Conservation (phyloP, 2,797 vertebrate species). For the Phataginus tetradactyla region DNA sequence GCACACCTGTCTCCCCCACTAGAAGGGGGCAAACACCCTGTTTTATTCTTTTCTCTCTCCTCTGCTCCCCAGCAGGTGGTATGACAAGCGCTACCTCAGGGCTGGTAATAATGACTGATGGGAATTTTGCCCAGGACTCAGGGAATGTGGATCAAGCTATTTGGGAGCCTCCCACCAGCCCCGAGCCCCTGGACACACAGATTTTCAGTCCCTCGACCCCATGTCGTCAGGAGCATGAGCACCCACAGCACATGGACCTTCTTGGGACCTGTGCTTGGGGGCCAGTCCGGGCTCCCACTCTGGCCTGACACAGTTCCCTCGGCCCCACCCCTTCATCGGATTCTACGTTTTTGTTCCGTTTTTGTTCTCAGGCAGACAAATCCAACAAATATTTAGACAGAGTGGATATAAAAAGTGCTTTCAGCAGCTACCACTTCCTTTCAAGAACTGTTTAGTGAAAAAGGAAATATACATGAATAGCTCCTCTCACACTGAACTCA, state of each 20-base stretch:
- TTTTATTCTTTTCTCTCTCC: background rate
- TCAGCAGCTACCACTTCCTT: constrained; percentile 80
- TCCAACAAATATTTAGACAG: constrained; percentile 87
- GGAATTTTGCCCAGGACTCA: background rate
- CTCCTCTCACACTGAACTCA: constrained; percentile 76
- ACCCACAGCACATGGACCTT: background rate
- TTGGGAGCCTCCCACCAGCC: background rate
- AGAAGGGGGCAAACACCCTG: background rate
- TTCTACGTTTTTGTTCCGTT: constrained; percentile 67
- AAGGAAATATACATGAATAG: constrained; percentile 83
- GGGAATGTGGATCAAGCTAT: background rate
- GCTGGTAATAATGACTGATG: too few relatives aligned
- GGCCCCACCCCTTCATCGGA: constrained; percentile 57
- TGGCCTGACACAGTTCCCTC: background rate
- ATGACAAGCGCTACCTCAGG: background rate
- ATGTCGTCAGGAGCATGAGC: background rate
- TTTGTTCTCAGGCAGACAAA: constrained; percentile 75
- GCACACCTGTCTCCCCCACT: background rate
- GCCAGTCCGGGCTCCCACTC: background rate
- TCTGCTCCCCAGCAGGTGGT: background rate
- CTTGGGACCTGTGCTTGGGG: background rate
- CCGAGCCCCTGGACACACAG: background rate
- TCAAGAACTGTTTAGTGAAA: constrained; percentile 79
- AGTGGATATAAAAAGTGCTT: constrained; percentile 81
- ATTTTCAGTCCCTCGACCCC: background rate